Evolutionary conservation across 2,888 invertebrate genomes (phyloP), one percentile per base, ranked within the genome.

Genomic region (Nomada fucata): DNA sequence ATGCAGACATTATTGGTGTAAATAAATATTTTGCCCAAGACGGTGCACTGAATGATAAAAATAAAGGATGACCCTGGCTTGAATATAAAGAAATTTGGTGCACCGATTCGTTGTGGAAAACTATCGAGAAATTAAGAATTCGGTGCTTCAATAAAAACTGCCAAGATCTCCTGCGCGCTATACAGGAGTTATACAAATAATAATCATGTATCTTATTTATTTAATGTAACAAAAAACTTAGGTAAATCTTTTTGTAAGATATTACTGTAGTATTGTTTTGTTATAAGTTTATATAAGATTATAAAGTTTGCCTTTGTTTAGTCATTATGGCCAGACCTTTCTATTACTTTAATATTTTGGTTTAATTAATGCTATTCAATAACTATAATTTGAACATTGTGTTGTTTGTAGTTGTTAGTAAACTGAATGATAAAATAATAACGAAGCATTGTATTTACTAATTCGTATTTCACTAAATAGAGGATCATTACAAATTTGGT

Each of bases 1-100:
- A n/a, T 20, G 29, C n/a, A 50, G 44, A 70, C 44, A 55, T 26
- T 36, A 42, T 53, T 67, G 69, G 59, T 18, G 47, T 60, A 36
- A 76, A 61, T 55, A 74, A 53, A 36, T 50, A 13, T 42, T 36
- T 61, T 65, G n/a, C 60, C 52, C 11, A 63, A 26, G 57, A 26
- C 11, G 61, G 23, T 61, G 15, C 65, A 69, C 36, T 42, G 23
- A 78, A 68, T 68, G 13, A 36, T 7, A 36, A 36, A 52, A n/a
- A 73, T 23, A 74, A 70, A 83, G 82, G 74, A 77, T 74, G 77
- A 83, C 57, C 74, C 77, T 78, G 61, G 53, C 44, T 61, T 4
- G 42, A 57, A 61, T 52, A 50, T 11, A 70, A 55, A 60, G n/a
- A 36, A 74, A 74, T 59, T 73, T 13, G 20, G 44, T 42, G 68